Base-by-base conservation (phyloP, 2,797 vertebrate genomes). In the Echiichthys vipera region DNA sequence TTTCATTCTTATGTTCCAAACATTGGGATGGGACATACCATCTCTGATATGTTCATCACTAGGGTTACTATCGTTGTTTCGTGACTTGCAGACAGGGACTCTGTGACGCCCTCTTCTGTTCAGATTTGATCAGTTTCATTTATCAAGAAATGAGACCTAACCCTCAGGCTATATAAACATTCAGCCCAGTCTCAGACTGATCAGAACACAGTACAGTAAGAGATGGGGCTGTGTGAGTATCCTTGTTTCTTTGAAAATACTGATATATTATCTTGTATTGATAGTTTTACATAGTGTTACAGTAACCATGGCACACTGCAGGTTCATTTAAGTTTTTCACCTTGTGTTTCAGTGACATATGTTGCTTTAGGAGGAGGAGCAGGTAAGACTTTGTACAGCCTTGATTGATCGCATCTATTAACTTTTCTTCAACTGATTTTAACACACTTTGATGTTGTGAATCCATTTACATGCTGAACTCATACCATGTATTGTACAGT, bases 381-480 rank as follows among this genome's bases (percentile, higher is more conserved):
- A 25, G 40, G 80, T 77, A 51, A 64, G 30, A 32, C 18, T 40
- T 49, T 49, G 13, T 4, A 37, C 24, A 68, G 10, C 18, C 12
- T 57, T 49, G 4, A 22, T 30, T 12, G 8, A 27, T 34, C n/a
- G n/a, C 17, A 10, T 11, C 12, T 20, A 32, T 20, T 47, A 29
- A 25, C 1, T n/a, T 49, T 29, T 12, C 2, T n/a, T n/a, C 11
- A 1, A 7, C 32, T 2, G 32, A 18, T 40, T 24, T 5, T 0
- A 17, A 17, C n/a, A 15, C 25, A 49, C 30, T 4, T 40, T 4
- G 12, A 27, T 20, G 53, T 32, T 11, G 18, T 42, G 32, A 42
- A 6, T 14, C 20, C 32, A 5, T 17, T 37, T 20, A 22, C n/a
- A n/a, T n/a, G 27, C 2, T 58, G 5, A 59, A 11, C n/a, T n/a